Evolutionary conservation across 2,888 invertebrate species (phyloP).

Genomic region (Hirtodrosophila confusa): DNA sequence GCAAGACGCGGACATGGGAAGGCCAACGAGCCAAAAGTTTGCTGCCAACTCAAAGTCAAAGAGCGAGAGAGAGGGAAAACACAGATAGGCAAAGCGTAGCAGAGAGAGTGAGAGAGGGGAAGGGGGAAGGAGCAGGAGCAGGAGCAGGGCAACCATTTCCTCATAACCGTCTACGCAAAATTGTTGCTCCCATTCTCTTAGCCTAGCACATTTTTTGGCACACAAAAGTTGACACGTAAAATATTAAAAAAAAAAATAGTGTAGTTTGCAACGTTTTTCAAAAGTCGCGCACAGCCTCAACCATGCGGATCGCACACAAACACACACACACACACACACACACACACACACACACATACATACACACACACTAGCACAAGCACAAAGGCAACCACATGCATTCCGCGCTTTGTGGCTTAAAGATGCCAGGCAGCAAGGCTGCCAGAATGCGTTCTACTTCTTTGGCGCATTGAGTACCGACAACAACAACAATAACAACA

Average conservation of each 20-base stretch:
- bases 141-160: slow-evolving; percentile 21
- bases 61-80: slow-evolving; percentile 7
- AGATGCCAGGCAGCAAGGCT: slow-evolving; percentile 42
- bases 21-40: slow-evolving; percentile 50
- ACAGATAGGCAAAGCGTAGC: neutral
- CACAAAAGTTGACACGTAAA: slow-evolving; percentile 74
- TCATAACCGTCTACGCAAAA: slow-evolving; percentile 59
- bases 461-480: slow-evolving; percentile 19
- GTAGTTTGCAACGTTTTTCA: slow-evolving; percentile 32
- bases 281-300: slow-evolving; percentile 37
- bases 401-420: slow-evolving; percentile 32
- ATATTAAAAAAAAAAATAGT: slow-evolving; percentile 54
- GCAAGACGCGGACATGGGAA: slow-evolving; percentile 54
- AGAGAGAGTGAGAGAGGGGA: neutral
- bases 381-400: slow-evolving; percentile 32
- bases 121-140: slow-evolving; percentile 1
- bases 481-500: slow-evolving; percentile 5
- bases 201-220: slow-evolving; percentile 57
- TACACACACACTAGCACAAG: slow-evolving; percentile 11
- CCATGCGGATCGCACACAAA: slow-evolving; percentile 23
- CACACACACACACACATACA: slow-evolving; percentile 18
- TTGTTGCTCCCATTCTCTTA: slow-evolving; percentile 40
- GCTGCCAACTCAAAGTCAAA: slow-evolving; percentile 54
- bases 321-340: slow-evolving; percentile 17
- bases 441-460: slow-evolving; percentile 35